Base-by-base conservation (phyloP, 1,140 invertebrate genomes). In the Trachelipus rathkii region DNA sequence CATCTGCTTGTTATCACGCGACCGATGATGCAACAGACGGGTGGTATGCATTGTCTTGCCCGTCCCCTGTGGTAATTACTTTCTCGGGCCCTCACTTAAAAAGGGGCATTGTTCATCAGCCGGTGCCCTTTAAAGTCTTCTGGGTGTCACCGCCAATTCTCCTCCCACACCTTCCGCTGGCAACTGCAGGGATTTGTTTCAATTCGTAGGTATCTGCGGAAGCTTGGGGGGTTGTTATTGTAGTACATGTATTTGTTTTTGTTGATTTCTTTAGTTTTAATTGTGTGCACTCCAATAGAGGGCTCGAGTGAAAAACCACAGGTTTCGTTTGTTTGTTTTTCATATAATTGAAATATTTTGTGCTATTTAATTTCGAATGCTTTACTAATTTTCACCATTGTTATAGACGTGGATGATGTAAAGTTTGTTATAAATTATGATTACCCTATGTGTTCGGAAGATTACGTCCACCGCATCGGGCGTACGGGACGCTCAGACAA, bases 381-480 rank as follows among this genome's bases (percentile, higher is more conserved):
- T 8, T 60, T 19, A 60, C 50, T 60, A 60, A 60, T 60, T 60
- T 60, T 13, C 2, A 13, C 11, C 1, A 15, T 19, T 60, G 8
- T 60, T 60, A 45, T 82, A 98, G 97, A 99, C 91, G 97, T 99
- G 83, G 95, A 97, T 86, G 97, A 98, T 86, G 96, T 99, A 79
- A 98, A 97, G 87, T 98, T 94, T 89, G 97, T 99, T 75, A 96
- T 99, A 85, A 99, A 99, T 87, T 99, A 93, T 89, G 97, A 99
- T 87, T 99, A 98, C 87, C 97, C 97, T 72, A 95, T 94, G 84
- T 95, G 94, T 78, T 96, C 95, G 77, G 97, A 99, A 87, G 97
- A 99, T 87, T 99, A 99, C 85, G 96, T 99, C 83, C 97, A 99
- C 87, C 91, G 97, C 81, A 99, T 99, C 86, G 97, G 97, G 45